Evolutionary conservation across 2,113 vertebrate genomes (phyloP).

Genomic region (Trinectes maculatus): DNA sequence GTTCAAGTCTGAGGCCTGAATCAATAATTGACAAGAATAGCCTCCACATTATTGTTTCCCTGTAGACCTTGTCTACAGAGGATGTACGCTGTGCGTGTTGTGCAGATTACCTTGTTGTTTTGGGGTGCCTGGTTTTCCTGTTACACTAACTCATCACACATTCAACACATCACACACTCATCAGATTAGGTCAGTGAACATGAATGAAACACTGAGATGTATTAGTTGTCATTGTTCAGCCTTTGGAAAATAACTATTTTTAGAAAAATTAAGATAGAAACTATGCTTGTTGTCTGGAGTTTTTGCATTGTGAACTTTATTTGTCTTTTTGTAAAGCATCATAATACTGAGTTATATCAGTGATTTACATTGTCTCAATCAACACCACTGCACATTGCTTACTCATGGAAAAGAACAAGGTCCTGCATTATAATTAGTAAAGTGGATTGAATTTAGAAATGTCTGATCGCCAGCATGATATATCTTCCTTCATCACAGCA

Average conservation of each 20-base stretch:
- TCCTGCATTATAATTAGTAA: background rate
- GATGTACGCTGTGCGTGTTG: background rate
- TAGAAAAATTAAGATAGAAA: slow-evolving; percentile 31
- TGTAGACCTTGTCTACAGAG: background rate
- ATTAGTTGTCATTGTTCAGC: slow-evolving; percentile 53
- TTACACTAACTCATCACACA: slow-evolving; percentile 12
- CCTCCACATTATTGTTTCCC: slow-evolving; percentile 15
- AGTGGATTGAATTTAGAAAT: background rate
- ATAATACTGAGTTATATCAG: background rate
- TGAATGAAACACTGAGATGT: slow-evolving; percentile 46
- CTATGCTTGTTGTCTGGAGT: background rate
- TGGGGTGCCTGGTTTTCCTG: slow-evolving; percentile 1
- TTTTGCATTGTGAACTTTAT: background rate
- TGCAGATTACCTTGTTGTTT: background rate
- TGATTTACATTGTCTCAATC: background rate
- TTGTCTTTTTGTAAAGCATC: too few relatives aligned
- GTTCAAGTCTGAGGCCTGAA: background rate
- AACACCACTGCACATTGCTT: background rate
- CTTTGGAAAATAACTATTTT: slow-evolving; percentile 62
- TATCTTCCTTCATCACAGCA: background rate
- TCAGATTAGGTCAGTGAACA: slow-evolving; percentile 51
- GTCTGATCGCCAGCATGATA: background rate
- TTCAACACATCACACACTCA: too few relatives aligned
- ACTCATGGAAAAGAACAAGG: background rate
- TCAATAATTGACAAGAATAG: slow-evolving; percentile 21